A percentile compares a stretch with the other conserved stretches of the same genome.
Evolutionary conservation across 2,113 vertebrate species (phyloP).

Genomic region (Ornithorhynchus anatinus): DNA sequence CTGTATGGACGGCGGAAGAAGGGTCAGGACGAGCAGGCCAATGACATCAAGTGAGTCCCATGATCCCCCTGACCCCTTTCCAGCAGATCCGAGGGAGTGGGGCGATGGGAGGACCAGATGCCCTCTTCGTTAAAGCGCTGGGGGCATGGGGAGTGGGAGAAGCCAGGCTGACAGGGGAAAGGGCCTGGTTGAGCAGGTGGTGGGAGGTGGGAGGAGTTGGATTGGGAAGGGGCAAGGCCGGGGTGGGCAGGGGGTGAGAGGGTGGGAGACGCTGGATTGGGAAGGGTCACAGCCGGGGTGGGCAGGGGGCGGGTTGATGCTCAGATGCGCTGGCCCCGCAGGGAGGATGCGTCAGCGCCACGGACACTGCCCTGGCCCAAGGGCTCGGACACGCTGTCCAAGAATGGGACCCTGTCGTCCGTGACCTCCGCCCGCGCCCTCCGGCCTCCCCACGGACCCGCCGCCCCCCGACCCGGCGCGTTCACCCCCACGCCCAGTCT

Average conservation of each 20-base stretch:
- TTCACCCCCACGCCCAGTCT: slow-evolving; percentile 55
- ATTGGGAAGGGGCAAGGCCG: neutral
- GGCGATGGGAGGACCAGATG: no score
- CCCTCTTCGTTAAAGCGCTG: neutral
- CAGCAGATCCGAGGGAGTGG: neutral
- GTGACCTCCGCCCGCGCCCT: slow-evolving; percentile 74
- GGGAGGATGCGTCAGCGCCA: slow-evolving; percentile 88
- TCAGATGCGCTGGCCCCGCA: slow-evolving; percentile 21
- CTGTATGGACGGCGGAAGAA: slow-evolving; percentile 60
- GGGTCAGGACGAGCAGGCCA: slow-evolving; percentile 80
- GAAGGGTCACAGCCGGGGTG: no score
- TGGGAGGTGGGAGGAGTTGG: neutral
- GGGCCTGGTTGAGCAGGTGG: neutral
- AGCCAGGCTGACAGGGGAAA: neutral
- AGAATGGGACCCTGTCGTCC: slow-evolving; percentile 90
- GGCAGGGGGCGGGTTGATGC: neutral
- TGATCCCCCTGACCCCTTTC: neutral
- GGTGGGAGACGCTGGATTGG: neutral
- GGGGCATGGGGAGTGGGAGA: neutral
- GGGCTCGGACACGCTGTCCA: slow-evolving; percentile 84
- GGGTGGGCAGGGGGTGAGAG: no score
- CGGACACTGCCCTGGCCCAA: slow-evolving; percentile 86
- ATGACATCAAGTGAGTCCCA: slow-evolving; percentile 88
- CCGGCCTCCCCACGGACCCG: slow-evolving; percentile 26
- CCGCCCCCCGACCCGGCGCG: slow-evolving; percentile 24